Base-by-base conservation (phyloP, 35 echinoderm and acorn worm species). In the Acanthaster planci region DNA sequence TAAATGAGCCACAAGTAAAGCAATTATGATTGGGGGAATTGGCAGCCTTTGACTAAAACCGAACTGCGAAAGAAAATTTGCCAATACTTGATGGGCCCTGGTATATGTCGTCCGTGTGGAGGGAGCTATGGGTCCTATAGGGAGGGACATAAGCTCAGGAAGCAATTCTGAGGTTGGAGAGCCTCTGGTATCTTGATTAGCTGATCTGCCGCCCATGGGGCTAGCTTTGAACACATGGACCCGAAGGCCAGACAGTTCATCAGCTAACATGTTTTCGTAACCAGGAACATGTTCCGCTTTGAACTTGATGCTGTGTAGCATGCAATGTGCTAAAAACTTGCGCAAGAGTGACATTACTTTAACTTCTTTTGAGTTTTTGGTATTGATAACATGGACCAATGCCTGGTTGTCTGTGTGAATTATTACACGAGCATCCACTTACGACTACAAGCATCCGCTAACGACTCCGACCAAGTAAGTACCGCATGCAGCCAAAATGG, bases 361-460 rank as follows among this genome's bases (percentile, higher is more conserved):
- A 0, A 60, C 55, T 35, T 64, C 34, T 51, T 37, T 31, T 22
- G 83, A 67, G 1, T 55, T 35, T 3, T 42, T 31, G 2, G 55
- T 21, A 39, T 85, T 85, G 8, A 85, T 68, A 6, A 85, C 58
- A 19, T 16, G 14, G 0, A 84, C 82, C 23, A 84, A 53, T 5
- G 82, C 56, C 27, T 84, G 27, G 23, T 84, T 84, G 57, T 84
- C 82, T 60, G 82, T 59, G 5, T 58, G 58, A 18, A 84, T 23
- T 31, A 67, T 6, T 12, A 84, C 37, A 12, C 56, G 51, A 36
- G 30, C 37, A 21, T 78, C 34, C 2, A 30, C 35, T 10, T 10
- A 78, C 8, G 4, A 18, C 4, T 10, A 19, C 5, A 5, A 18
- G n/a, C n/a, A 21, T 78, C 34, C 2, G 76, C 35, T 10, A 78